Conservation (phyloP, 2,797 vertebrate species). For the Pseudochirops cupreus region DNA sequence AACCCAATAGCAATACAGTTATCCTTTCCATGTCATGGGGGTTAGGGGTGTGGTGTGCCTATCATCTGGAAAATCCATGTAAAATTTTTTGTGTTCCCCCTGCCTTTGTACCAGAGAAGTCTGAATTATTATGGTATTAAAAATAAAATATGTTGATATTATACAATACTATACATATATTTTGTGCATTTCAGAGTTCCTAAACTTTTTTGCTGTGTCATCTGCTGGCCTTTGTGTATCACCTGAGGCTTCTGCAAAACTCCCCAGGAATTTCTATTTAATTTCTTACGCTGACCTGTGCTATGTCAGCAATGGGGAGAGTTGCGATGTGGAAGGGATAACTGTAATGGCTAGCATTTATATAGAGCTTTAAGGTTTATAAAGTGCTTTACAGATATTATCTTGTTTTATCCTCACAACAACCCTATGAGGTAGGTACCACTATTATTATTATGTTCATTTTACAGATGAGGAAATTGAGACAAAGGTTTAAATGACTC, state of each 20-base stretch:
- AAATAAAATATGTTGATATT: not conserved
- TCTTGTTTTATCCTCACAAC: not conserved
- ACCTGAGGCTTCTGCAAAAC: not conserved
- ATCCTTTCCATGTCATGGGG: not conserved
- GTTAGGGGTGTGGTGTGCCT: no score
- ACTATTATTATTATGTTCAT: not conserved
- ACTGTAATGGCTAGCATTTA: not conserved
- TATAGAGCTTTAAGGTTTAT: not conserved
- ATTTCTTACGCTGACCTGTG: not conserved
- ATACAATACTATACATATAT: not conserved
- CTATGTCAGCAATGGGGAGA: not conserved
- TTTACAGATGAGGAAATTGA: not conserved
- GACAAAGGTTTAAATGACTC: not conserved
- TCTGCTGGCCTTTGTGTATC: not conserved
- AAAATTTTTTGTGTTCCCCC: not conserved
- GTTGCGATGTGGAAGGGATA: not conserved
- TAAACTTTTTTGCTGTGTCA: not conserved
- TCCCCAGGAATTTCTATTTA: not conserved
- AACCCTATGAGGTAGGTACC: not conserved
- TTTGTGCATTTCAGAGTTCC: not conserved
- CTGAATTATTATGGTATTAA: not conserved
- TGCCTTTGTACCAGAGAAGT: not conserved
- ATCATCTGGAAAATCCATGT: not conserved
- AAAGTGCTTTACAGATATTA: not conserved
- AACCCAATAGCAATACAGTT: not conserved